phyloP scores from a whole-genome alignment of 2,113 vertebrate genomes.

The Oriolus oriolus region DNA sequence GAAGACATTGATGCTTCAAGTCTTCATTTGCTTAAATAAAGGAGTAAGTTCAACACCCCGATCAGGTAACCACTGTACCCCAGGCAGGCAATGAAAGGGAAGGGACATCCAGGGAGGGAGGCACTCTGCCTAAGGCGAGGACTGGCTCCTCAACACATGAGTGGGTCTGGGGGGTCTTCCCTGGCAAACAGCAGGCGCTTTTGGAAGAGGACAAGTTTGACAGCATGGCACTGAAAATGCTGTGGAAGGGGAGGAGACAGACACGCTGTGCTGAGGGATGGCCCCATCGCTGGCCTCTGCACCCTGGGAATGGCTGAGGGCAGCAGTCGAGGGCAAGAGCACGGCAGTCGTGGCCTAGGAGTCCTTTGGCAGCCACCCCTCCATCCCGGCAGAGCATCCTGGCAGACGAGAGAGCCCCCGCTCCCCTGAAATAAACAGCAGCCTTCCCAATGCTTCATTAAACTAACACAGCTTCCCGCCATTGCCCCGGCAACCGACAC shows the following conservation, averaged over 20 bases:
- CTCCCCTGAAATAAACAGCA: conserved; percentile 35
- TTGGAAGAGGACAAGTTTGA: background rate
- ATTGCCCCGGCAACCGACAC: conserved; percentile 55
- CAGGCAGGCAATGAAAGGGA: accelerated
- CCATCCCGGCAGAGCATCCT: background rate
- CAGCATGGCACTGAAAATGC: background rate
- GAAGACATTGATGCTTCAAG: background rate
- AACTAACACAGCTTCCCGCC: conserved; percentile 54
- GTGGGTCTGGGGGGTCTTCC: too few relatives aligned
- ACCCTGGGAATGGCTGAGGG: background rate
- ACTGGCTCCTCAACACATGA: accelerated
- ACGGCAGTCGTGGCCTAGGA: background rate
- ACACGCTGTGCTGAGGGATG: background rate
- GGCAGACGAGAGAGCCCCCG: background rate
- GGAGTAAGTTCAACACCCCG: background rate
- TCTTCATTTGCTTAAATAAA: conserved; percentile 30
- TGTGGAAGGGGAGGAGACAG: background rate
- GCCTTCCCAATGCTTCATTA: conserved; percentile 54
- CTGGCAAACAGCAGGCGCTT: background rate
- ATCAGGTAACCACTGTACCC: background rate
- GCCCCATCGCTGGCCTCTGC: accelerated
- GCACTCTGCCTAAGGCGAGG: accelerated
- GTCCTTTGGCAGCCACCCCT: background rate
- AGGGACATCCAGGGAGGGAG: background rate
- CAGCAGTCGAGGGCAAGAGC: background rate